Percentiles rank a stretch among this genome's conserved stretches.
These are phyloP conservation scores for Adelosebastes latens DNA, from an alignment of 2,797 vertebrate genomes.

Conservation along the genomic window DNA sequence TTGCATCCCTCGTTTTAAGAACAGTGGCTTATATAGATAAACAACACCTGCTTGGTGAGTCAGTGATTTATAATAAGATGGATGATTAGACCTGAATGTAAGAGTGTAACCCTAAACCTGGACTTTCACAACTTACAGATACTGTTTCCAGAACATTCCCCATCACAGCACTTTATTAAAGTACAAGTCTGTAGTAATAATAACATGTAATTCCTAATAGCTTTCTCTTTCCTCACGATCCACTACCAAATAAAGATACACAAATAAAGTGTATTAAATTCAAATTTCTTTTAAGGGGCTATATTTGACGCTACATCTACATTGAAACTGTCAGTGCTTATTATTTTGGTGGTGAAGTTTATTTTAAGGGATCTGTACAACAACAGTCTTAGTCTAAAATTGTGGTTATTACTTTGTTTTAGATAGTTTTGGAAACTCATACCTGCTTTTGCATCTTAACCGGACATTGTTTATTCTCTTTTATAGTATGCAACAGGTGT, in stretches of 20 bases:
- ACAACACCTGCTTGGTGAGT: neutral
- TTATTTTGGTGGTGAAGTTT: neutral
- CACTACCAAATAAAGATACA: neutral
- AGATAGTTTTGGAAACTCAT: neutral
- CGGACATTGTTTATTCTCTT: neutral
- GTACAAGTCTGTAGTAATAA: neutral
- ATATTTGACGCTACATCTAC: neutral
- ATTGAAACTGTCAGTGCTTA: neutral
- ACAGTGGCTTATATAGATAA: neutral
- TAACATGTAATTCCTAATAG: neutral
- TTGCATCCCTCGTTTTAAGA: neutral
- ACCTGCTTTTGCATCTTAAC: neutral
- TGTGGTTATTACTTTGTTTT: neutral
- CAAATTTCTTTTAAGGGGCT: neutral
- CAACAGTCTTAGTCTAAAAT: too few species aligned
- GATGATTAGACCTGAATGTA: neutral
- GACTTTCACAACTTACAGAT: neutral
- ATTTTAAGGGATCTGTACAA: neutral
- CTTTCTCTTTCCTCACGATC: neutral
- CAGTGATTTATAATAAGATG: constrained; percentile 1
- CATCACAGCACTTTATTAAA: neutral
- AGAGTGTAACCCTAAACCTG: neutral
- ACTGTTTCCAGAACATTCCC: neutral
- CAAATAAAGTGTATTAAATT: neutral
- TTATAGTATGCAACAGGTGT: too few species aligned